Evolutionary conservation across 2,797 vertebrate genomes (phyloP), one percentile per base, ranked within the genome.

Genomic region (Gymnocypris eckloni): DNA sequence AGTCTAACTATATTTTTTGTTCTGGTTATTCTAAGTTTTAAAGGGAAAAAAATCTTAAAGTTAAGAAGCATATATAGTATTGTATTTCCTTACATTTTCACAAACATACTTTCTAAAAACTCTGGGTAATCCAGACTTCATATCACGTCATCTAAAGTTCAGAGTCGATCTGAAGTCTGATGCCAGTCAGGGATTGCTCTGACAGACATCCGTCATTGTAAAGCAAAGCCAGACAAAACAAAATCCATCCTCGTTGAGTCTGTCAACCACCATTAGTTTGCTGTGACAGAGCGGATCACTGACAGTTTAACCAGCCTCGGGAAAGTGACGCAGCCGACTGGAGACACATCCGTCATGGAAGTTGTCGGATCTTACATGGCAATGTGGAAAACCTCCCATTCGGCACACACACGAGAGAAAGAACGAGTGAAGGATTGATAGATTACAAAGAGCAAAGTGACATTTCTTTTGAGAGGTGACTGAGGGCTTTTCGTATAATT

Each of bases 271-370:
- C 76, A 87, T 87, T 83, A 82, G 75, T 79, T 82, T 82, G 83
- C 72, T 76, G 73, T 82, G 73, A 79, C 88, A 76, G 83, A 85
- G 69, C 16, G 41, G 67, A 81, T 86, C 67, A 73, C 66, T 79
- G 79, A 66, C 82, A 85, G 82, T 87, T 87, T 86, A 84, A 79
- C 87, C 79, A 86, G 78, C 87, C 87, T 75, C 33, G 81, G 86
- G 83, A 87, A 87, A 50, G 72, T 85, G 82, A 84, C 78, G 82
- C 56, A 85, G 83, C 79, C 54, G 33, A 86, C 69, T 86, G 77
- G 87, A 79, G 89, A 89, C 86, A 86, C 86, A 83, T 86, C 84
- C 77, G 78, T 90, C 89, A 89, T 78, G 86, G 86, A 89, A 89
- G 82, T 78, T 87, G 87, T 80, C 82, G 84, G 64, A 20, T 83